These are phyloP conservation scores for Onthophagus sagittarius DNA, from an alignment of 2,888 invertebrate genomes.

Conservation along the genomic window DNA sequence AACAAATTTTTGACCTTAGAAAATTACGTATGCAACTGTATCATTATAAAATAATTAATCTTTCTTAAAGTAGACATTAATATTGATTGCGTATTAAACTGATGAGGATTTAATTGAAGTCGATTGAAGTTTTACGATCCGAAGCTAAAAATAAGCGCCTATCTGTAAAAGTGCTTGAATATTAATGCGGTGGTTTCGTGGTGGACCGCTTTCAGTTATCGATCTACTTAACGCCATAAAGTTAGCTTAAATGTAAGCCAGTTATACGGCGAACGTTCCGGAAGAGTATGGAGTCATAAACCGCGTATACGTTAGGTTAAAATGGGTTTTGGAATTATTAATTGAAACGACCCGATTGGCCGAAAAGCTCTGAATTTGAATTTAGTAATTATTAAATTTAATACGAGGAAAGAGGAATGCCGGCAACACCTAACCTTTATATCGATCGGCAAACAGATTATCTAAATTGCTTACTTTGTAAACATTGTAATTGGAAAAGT, in stretches of 20 bases:
- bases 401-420: slow-evolving; percentile 35
- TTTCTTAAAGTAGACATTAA: not conserved
- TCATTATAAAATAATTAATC: no score
- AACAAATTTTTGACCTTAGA: slow-evolving; percentile 29
- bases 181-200: not conserved
- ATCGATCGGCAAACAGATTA: slow-evolving; percentile 45
- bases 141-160: not conserved
- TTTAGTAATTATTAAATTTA: slow-evolving; percentile 37
- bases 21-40: no score
- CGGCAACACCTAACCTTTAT: slow-evolving; percentile 39
- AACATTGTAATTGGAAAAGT: slow-evolving; percentile 46
- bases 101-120: not conserved
- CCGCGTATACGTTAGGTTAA: not conserved
- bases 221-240: not conserved
- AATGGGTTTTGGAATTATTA: not conserved
- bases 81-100: not conserved
- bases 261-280: not conserved
- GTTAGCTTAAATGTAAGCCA: not conserved
- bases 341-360: not conserved
- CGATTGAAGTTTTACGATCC: not conserved
- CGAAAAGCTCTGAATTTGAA: not conserved
- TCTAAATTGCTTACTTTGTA: slow-evolving; percentile 46
- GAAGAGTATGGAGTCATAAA: not conserved
- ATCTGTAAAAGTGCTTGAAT: not conserved
- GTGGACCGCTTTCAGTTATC: not conserved